A percentile compares a stretch with the other conserved stretches of the same genome.
Conservation (phyloP, 2,797 vertebrate species). For the Crotalus adamanteus region DNA sequence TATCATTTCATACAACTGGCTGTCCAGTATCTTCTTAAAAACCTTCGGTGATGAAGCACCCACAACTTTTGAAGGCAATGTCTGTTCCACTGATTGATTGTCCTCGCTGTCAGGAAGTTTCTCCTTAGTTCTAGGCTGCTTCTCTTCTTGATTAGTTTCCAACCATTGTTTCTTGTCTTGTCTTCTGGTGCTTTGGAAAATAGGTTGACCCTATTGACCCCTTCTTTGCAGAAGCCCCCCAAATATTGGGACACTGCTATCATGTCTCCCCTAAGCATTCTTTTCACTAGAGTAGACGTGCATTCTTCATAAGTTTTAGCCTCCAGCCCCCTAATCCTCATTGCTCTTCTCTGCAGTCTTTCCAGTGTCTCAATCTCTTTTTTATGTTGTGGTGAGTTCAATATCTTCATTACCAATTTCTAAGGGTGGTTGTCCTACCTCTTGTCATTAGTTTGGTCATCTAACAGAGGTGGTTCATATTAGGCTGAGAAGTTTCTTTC, state of each 20-base stretch:
- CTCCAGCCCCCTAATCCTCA: background rate
- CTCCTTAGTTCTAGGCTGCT: background rate
- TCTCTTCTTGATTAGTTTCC: background rate
- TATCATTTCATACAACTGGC: too few species aligned
- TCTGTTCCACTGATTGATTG: background rate
- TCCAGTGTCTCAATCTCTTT: background rate
- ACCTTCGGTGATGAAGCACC: too few species aligned
- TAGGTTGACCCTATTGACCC: background rate
- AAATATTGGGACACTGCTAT: background rate
- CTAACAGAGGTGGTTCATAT: background rate
- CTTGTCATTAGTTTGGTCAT: background rate
- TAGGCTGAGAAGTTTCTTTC: background rate
- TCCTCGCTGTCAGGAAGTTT: background rate
- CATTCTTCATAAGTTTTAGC: background rate
- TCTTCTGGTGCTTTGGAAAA: too few species aligned
- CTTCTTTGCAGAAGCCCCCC: background rate
- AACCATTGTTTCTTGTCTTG: background rate
- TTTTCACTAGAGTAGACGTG: background rate
- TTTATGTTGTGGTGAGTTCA: background rate
- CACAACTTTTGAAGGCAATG: too few species aligned
- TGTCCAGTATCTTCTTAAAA: too few species aligned
- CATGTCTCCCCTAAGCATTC: background rate
- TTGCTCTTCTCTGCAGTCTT: background rate
- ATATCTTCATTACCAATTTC: background rate
- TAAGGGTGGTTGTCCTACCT: background rate